Evolutionary conservation across 2,797 vertebrate species (phyloP).

Genomic region (Leucoraja ocellata): DNA sequence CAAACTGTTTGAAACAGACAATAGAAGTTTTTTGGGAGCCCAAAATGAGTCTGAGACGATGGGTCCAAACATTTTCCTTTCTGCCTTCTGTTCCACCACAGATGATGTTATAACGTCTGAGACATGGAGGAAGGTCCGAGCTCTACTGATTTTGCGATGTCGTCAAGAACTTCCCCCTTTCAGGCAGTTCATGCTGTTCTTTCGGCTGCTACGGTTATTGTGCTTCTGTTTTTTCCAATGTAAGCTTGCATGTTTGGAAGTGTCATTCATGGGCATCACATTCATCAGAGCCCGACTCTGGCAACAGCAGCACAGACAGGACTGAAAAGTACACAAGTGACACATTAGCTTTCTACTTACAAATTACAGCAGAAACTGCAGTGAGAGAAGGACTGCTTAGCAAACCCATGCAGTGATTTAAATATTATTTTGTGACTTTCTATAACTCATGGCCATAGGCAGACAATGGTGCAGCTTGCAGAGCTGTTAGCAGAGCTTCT

Average conservation of each 20-base stretch:
- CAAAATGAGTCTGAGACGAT: background rate
- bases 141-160: background rate
- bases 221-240: conserved; percentile 89
- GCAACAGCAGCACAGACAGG: conserved; percentile 93
- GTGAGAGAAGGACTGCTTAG: background rate
- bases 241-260: conserved; percentile 60
- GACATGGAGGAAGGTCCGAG: background rate
- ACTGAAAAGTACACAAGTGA: conserved; percentile 58
- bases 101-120: background rate
- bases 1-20: conserved; percentile 8
- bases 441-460: too few species aligned
- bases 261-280: conserved; percentile 83
- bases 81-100: background rate
- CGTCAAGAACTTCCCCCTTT: background rate
- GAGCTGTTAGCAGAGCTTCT: too few species aligned
- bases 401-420: background rate
- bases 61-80: background rate
- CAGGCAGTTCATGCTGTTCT: conserved; percentile 60
- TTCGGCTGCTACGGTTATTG: conserved; percentile 79
- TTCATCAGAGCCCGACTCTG: conserved; percentile 76
- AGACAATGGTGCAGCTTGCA: too few species aligned
- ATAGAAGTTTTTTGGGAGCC: too few species aligned
- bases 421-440: background rate
- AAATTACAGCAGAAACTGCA: too few species aligned
- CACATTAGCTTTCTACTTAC: background rate